phyloP scores from a whole-genome alignment of 1,140 invertebrate genomes.

The Drosophila busckii region DNA sequence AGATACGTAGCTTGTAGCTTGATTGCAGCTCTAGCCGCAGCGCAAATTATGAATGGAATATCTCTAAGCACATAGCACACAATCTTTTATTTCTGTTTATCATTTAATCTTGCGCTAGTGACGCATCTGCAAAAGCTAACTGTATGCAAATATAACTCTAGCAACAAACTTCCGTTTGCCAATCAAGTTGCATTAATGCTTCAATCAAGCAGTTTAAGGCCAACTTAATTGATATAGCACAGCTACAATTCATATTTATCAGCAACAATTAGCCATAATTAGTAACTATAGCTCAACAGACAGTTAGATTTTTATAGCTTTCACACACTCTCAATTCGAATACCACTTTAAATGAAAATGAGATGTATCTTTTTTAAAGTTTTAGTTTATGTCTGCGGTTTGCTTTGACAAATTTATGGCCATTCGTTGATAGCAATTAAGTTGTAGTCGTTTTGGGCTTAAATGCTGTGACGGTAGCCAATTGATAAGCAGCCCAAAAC shows the following conservation, averaged over 20 bases:
- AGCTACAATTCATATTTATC: conserved; percentile 71
- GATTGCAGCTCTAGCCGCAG: conserved; percentile 22
- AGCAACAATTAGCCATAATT: conserved; percentile 74
- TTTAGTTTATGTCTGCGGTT: conserved; percentile 28
- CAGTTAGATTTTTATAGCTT: conserved; percentile 50
- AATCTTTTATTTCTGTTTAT: too few species aligned
- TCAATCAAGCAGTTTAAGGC: conserved; percentile 34
- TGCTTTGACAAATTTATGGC: conserved; percentile 56
- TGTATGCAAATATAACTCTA: conserved; percentile 24
- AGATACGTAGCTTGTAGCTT: conserved; percentile 21
- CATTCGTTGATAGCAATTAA: conserved; percentile 70
- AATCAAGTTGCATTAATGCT: conserved; percentile 43
- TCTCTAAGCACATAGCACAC: too few species aligned
- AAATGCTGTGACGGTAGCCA: conserved; percentile 56
- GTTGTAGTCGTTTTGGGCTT: conserved; percentile 19
- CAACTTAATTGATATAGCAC: conserved; percentile 64
- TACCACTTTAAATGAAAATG: conserved; percentile 22
- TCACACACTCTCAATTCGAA: conserved; percentile 53
- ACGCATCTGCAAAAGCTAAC: conserved; percentile 31
- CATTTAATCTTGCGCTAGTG: conserved; percentile 24
- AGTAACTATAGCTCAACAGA: conserved; percentile 42
- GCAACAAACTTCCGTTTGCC: conserved; percentile 30
- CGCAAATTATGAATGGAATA: conserved; percentile 49
- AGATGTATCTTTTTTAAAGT: conserved; percentile 62
- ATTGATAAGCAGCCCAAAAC: conserved; percentile 33